phyloP scores from a whole-genome alignment of 2,888 invertebrate genomes.

The Phytoseiulus persimilis region DNA sequence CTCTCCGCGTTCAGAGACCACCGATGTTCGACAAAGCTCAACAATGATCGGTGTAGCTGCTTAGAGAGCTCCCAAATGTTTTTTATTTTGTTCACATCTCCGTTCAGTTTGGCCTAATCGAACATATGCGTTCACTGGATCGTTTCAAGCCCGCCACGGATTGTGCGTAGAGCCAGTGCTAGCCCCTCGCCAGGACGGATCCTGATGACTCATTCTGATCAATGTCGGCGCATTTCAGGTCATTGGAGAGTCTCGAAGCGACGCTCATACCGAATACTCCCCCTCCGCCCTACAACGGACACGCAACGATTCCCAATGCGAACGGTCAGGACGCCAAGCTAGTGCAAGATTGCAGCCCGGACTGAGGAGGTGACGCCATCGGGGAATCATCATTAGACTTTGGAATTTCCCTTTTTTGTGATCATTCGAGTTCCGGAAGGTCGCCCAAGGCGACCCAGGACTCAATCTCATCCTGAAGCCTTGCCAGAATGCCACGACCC shows the following conservation, averaged over 20 bases:
- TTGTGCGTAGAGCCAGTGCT: not conserved
- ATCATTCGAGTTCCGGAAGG: not conserved
- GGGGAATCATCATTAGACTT: not conserved
- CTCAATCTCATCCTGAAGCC: not conserved
- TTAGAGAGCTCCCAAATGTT: not conserved
- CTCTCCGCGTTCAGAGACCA: no score
- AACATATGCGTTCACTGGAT: not conserved
- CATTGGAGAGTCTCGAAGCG: conserved; percentile 25
- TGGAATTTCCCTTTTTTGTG: not conserved
- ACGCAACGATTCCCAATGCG: conserved; percentile 16
- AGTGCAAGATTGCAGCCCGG: not conserved
- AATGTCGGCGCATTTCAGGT: not conserved
- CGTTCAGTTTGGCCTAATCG: not conserved
- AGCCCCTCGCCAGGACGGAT: not conserved
- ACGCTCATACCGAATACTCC: conserved; percentile 36
- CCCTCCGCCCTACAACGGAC: conserved; percentile 21
- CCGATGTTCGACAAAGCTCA: no score
- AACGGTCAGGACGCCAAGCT: conserved; percentile 5
- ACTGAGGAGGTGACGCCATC: not conserved
- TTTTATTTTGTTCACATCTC: not conserved
- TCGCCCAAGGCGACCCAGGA: not conserved
- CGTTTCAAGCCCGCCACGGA: not conserved
- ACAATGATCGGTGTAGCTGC: no score
- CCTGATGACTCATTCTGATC: not conserved
- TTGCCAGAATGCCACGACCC: not conserved